Conservation (phyloP, 2,797 vertebrate species). For the Morus bassanus region DNA sequence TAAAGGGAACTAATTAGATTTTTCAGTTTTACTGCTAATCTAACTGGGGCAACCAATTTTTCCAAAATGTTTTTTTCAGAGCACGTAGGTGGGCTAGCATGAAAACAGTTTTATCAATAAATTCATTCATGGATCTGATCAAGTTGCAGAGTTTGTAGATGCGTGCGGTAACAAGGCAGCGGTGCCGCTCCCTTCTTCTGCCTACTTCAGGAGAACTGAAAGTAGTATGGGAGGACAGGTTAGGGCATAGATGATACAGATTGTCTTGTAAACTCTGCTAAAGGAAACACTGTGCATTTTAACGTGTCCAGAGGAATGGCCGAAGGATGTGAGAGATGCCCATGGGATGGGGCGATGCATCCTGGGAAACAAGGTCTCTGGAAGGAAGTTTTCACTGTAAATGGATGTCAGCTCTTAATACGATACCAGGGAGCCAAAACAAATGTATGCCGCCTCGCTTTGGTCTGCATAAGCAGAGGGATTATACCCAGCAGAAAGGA, state of each 20-base stretch:
- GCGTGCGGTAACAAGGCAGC: neutral
- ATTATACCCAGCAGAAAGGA: neutral
- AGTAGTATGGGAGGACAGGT: neutral
- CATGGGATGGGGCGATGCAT: accelerated
- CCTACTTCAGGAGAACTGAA: neutral
- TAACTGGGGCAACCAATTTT: neutral
- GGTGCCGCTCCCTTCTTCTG: neutral
- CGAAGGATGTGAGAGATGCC: neutral
- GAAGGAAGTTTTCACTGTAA: neutral
- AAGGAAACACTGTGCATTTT: neutral
- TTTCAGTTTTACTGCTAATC: neutral
- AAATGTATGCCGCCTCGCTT: neutral
- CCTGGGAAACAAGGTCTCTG: neutral
- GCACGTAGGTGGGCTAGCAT: neutral
- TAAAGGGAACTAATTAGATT: neutral
- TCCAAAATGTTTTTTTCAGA: neutral
- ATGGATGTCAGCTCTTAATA: neutral
- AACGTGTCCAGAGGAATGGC: neutral
- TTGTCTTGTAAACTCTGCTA: neutral
- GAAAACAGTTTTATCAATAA: neutral
- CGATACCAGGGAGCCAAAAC: neutral
- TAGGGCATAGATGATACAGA: neutral
- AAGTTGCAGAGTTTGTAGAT: neutral
- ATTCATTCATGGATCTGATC: neutral
- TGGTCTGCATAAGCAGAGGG: neutral